These are phyloP conservation scores for Craseonycteris thonglongyai DNA, from an alignment of 2,113 vertebrate species.

Conservation along the genomic window DNA sequence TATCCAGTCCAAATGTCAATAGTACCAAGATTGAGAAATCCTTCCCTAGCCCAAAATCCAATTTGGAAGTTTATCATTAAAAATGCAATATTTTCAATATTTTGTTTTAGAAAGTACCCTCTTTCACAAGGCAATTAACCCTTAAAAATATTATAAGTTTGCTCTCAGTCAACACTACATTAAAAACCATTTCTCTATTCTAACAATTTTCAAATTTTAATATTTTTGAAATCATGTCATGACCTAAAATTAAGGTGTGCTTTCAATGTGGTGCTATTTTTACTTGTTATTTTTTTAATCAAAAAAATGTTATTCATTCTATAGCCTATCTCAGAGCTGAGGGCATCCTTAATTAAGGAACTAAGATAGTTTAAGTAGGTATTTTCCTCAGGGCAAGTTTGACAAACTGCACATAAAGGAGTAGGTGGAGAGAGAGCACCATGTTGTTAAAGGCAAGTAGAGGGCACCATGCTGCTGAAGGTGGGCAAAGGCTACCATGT, in stretches of 20 bases:
- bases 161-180: not conserved
- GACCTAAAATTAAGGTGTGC: not conserved
- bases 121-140: not conserved
- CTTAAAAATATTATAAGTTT: not conserved
- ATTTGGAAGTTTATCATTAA: too few species aligned
- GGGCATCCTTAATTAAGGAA: not conserved
- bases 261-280: not conserved
- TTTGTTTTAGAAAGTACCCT: conserved; percentile 5
- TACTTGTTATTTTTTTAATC: not conserved
- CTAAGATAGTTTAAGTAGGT: not conserved
- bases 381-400: not conserved
- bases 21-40: too few species aligned
- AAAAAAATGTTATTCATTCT: not conserved
- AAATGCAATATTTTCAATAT: too few species aligned
- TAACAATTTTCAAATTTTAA: conserved; percentile 28
- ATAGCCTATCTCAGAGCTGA: not conserved
- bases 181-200: not conserved
- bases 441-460: too few species aligned
- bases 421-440: too few species aligned
- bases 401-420: not conserved
- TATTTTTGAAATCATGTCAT: conserved; percentile 27
- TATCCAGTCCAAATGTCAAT: too few species aligned
- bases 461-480: too few species aligned
- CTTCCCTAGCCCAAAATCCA: too few species aligned
- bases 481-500: not conserved